Evolutionary conservation across 53 echinoderm and acorn worm genomes (phyloP), one percentile per base, ranked within the genome.

Genomic region (Paelopatides confundens): DNA sequence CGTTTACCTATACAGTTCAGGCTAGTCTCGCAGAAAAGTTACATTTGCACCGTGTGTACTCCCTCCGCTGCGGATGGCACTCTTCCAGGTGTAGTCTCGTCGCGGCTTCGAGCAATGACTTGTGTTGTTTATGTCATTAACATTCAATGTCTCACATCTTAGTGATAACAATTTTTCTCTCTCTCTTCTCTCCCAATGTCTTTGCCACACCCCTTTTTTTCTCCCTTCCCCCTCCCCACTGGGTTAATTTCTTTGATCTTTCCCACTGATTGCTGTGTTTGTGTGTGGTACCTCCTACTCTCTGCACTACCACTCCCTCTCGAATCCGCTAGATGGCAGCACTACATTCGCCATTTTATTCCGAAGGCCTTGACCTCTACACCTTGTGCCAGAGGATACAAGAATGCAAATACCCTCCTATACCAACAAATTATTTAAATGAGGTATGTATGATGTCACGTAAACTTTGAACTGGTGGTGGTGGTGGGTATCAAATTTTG

Each of bases 331-430:
- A 96, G 96, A 93, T 95, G 93, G 96, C 96, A 62, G 96, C 96
- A 39, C 86, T 96, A 6, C 91, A 96, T 85, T 96, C 96, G 24
- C 96, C 96, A 74, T 96, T 96, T 87, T 95, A 95, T 90, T 91
- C 95, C 49, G 96, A 95, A 86, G 95, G 95, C 49, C 86, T 96
- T 93, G 96, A 95, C 79, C 91, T 96, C 65, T 96, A 76, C 84
- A 85, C 94, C 31, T 85, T 96, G 39, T 96, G 96, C 71, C 87
- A 94, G 96, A 94, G 93, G 93, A 96, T 96, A 74, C 94, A 96
- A 82, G 93, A 94, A 84, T 96, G 96, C 85, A 94, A 96, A 94
- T 96, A 91, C 69, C 96, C 96, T 23, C 77, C 94, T 23, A 53
- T 96, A 69, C 93, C 94, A 34, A 34, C 87, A 24, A 88, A 94